These are phyloP conservation scores for Cercocebus atys DNA, from an alignment of 2,113 vertebrate genomes.

Conservation along the genomic window DNA sequence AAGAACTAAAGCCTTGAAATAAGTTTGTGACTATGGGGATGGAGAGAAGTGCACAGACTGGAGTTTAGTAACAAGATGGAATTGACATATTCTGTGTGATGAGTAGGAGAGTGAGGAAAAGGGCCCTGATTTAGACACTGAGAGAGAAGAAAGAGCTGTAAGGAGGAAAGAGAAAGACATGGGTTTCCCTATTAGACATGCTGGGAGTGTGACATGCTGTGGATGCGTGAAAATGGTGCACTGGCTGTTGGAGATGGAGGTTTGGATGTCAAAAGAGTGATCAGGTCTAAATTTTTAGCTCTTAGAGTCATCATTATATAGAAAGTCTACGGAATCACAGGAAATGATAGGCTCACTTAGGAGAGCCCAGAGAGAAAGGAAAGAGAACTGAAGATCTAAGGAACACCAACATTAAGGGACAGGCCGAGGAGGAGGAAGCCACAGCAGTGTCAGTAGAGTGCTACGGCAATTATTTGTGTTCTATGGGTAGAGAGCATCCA, in stretches of 20 bases:
- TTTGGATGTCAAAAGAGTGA: background rate
- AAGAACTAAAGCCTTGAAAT: background rate
- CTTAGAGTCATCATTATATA: background rate
- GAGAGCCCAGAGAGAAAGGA: background rate
- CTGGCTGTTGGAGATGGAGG: background rate
- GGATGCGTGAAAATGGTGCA: background rate
- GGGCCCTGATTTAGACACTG: background rate
- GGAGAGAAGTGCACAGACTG: background rate
- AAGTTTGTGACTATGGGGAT: background rate
- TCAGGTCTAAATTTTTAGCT: background rate
- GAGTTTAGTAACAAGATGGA: background rate
- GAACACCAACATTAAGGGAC: background rate
- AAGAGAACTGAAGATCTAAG: background rate
- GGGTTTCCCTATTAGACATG: background rate
- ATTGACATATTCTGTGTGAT: background rate
- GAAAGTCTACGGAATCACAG: background rate
- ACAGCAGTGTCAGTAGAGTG: background rate
- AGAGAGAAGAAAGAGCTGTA: background rate
- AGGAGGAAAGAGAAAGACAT: background rate
- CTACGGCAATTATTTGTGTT: fast-evolving
- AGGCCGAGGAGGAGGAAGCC: background rate
- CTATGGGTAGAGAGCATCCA: background rate
- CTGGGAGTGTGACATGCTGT: background rate
- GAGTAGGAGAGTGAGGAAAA: background rate
- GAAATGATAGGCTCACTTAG: background rate